Base-by-base conservation (phyloP, 2,113 vertebrate genomes). In the Oreochromis spilurus region DNA sequence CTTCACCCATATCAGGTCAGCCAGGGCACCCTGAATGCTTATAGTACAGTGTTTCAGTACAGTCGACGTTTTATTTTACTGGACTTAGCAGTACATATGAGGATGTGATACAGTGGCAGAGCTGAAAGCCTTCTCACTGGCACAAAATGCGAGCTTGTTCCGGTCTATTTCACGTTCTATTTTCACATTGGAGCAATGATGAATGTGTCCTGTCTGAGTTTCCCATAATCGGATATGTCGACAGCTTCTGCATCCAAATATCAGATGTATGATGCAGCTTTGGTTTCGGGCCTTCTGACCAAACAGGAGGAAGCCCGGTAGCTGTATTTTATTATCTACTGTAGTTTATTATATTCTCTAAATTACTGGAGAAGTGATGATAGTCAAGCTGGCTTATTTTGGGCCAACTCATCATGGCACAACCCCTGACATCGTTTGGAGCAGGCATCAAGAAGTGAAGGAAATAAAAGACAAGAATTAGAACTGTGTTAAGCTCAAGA, bases 41-140 rank as follows among this genome's bases (percentile, higher is more conserved):
- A 57, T 55, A 54, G 83, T 79, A 84, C 87, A 83, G 52, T 70
- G 70, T 91, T 86, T 84, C 84, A 87, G 54, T 85, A n/a, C 5
- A 91, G 88, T 84, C 91, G 84, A 90, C 93, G 1, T n/a, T 93
- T 87, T 87, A 93, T 92, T 93, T 96, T 92, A 93, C 90, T 83
- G 87, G 29, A 84, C 91, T 82, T 89, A 87, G 91, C 91, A 93
- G 84, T 2, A 79, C 90, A 92, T 79, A 16, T 38, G 65, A 84
- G 81, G 84, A 88, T 88, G 90, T 85, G 83, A 92, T 88, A 91
- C 72, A 83, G 86, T 75, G 12, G 55, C 65, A 31, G 55, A 81
- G 82, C 84, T 67, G 72, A 88, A 86, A 80, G 82, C 62, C 52
- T 52, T 83, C 90, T 86, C 91, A 75, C 70, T 88, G 89, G 86